Percentiles rank a stretch among this genome's conserved stretches.
Conservation (phyloP, 2,797 vertebrate species). For the Hapalemur alaotrensis region DNA sequence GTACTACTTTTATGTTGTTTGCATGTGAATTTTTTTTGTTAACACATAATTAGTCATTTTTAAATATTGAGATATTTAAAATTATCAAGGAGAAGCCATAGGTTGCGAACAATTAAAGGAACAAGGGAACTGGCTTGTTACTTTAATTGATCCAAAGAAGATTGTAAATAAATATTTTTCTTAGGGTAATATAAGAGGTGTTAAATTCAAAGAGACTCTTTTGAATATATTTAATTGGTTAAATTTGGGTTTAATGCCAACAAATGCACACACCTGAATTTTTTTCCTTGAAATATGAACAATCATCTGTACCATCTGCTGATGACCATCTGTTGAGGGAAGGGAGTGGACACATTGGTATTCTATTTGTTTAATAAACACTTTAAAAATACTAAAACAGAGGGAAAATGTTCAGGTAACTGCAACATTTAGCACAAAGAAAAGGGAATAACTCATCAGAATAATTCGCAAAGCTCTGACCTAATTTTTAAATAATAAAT, state of each 20-base stretch:
- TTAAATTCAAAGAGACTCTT: neutral
- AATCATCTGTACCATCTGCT: neutral
- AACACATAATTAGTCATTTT: neutral
- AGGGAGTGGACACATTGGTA: neutral
- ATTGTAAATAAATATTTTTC: neutral
- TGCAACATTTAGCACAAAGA: neutral
- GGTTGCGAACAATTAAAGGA: neutral
- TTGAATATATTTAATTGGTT: neutral
- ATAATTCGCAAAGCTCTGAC: neutral
- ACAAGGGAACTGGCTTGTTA: neutral
- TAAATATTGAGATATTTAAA: neutral
- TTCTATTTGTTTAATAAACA: constrained; percentile 54
- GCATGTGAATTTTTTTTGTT: neutral
- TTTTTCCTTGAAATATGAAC: neutral
- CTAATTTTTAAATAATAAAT: neutral
- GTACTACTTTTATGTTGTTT: neutral
- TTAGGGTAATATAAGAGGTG: neutral
- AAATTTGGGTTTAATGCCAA: neutral
- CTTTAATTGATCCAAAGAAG: neutral
- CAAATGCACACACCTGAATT: constrained; percentile 15
- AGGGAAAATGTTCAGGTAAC: neutral
- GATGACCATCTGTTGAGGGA: constrained; percentile 29
- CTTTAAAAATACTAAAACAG: neutral
- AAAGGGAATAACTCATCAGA: neutral
- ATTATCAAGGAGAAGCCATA: neutral